Conservation (phyloP, 2,113 vertebrate species). For the Illadopsis cleaveri region DNA sequence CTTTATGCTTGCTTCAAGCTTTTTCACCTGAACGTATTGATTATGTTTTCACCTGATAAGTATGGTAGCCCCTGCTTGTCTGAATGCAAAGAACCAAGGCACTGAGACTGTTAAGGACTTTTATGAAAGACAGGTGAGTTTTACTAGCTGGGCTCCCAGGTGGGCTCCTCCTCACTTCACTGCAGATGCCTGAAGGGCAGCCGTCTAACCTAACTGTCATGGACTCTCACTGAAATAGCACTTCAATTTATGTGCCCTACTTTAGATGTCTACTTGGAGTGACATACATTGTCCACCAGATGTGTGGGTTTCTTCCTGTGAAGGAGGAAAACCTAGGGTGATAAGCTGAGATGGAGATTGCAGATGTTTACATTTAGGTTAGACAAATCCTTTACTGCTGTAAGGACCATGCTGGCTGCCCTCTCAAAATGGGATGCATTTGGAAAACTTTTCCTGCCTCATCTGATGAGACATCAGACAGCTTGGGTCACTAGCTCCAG, state of each 20-base stretch:
- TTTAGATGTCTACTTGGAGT: not conserved
- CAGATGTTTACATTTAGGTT: not conserved
- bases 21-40: not conserved
- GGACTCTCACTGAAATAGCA: not conserved
- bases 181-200: not conserved
- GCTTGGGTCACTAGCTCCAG: constrained; percentile 8
- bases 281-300: not conserved
- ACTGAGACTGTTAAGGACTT: not conserved
- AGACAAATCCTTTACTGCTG: not conserved
- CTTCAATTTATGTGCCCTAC: not conserved
- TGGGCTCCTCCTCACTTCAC: not conserved
- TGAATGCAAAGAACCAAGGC: not conserved
- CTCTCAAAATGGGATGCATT: not conserved
- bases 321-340: not conserved
- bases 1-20: not conserved
- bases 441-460: not conserved
- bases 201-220: not conserved
- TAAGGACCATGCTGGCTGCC: not conserved
- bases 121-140: not conserved
- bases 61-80: not conserved
- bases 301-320: not conserved
- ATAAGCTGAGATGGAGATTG: not conserved
- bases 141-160: not conserved
- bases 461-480: not conserved
- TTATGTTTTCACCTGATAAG: not conserved